Conservation (phyloP, 2,113 vertebrate species). For the Sander lucioperca region DNA sequence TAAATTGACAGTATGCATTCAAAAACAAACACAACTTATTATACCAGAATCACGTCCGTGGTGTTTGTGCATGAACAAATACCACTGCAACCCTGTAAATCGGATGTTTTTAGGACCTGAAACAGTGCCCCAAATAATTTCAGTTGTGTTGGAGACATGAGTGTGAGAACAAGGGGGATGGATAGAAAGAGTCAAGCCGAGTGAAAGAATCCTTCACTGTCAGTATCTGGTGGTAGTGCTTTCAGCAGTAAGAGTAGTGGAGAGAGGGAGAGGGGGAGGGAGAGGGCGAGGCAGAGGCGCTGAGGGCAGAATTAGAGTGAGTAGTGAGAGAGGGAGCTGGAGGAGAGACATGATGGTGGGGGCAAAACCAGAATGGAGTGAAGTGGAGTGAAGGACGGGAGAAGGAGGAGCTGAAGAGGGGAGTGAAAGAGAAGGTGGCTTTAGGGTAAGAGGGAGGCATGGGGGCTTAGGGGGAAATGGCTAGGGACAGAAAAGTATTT, state of each 20-base stretch:
- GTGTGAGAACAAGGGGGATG: slow-evolving; percentile 46
- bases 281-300: slow-evolving; percentile 48
- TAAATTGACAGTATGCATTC: slow-evolving; percentile 10
- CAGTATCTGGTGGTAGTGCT: slow-evolving; percentile 56
- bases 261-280: slow-evolving; percentile 18
- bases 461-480: slow-evolving; percentile 29
- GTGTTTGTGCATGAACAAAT: slow-evolving; percentile 19
- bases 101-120: slow-evolving; percentile 41
- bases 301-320: slow-evolving; percentile 66
- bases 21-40: slow-evolving; percentile 35
- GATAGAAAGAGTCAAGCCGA: slow-evolving; percentile 63
- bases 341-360: slow-evolving; percentile 65
- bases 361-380: slow-evolving; percentile 67
- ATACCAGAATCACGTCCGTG: slow-evolving; percentile 10
- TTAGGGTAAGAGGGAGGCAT: slow-evolving; percentile 69
- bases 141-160: slow-evolving; percentile 39
- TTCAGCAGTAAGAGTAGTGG: slow-evolving; percentile 44
- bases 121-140: slow-evolving; percentile 47
- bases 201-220: slow-evolving; percentile 72
- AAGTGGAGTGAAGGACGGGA: slow-evolving; percentile 69
- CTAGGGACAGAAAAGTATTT: slow-evolving; percentile 15
- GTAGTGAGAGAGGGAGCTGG: slow-evolving; percentile 56
- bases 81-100: slow-evolving; percentile 24
- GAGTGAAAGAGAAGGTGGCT: slow-evolving; percentile 50
- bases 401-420: slow-evolving; percentile 57